Percentiles rank a stretch among this genome's conserved stretches.
These are phyloP conservation scores for Acrobasis suavella DNA, from an alignment of 2,888 invertebrate species.

Conservation along the genomic window DNA sequence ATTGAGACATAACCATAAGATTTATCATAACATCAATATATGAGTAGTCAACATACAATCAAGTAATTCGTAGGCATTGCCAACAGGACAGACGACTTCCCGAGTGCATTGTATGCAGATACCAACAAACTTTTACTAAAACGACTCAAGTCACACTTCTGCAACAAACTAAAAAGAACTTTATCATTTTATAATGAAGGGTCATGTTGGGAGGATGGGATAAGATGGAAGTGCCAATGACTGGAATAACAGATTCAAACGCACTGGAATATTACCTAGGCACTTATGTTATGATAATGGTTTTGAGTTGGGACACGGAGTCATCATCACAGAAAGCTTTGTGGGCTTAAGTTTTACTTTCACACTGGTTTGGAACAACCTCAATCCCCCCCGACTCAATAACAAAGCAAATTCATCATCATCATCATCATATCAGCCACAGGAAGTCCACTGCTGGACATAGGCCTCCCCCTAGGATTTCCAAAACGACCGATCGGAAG, in stretches of 20 bases:
- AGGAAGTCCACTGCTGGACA: too few relatives aligned
- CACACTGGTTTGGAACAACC: not conserved
- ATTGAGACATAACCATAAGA: constrained; percentile 3
- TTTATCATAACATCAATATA: constrained; percentile 16
- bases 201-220: not conserved
- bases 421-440: too few relatives aligned
- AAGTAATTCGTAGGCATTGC: constrained; percentile 32
- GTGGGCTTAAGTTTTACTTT: not conserved
- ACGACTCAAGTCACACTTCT: not conserved
- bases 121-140: constrained; percentile 1
- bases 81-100: constrained; percentile 30
- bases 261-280: constrained; percentile 2
- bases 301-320: not conserved
- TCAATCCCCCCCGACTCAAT: too few relatives aligned
- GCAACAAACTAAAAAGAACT: not conserved
- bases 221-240: constrained; percentile 8
- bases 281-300: not conserved
- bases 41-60: constrained; percentile 34
- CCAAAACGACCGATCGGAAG: too few relatives aligned
- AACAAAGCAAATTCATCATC: too few relatives aligned
- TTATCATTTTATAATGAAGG: not conserved
- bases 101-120: constrained; percentile 39
- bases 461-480: too few relatives aligned
- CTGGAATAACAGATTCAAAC: constrained; percentile 6
- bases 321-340: too few relatives aligned